Base-by-base conservation (phyloP, 2,113 vertebrate species). In the Oncorhynchus nerka region DNA sequence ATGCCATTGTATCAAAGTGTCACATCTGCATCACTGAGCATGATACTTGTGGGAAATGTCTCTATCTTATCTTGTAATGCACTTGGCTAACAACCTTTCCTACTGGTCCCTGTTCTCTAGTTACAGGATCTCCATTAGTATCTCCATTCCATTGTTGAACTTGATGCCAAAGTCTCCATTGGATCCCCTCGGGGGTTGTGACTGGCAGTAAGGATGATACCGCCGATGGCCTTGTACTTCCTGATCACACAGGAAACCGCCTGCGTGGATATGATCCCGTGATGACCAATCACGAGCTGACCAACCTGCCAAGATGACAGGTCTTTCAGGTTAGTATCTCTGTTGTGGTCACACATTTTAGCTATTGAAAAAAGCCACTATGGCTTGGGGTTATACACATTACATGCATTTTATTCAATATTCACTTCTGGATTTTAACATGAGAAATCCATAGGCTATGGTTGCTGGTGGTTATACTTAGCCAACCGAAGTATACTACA, bases 91-190 rank as follows among this genome's bases (percentile, higher is more conserved):
- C 48, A 11, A 4, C 26, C 16, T 20, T 28, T 19, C 16, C 39
- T 8, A 61, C 6, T 71, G 74, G 73, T 75, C 81, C 86, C 79
- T 26, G 28, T 6, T 16, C 48, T 12, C 67, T 28, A 12, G 76
- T 88, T 82, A 81, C 83, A 84, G 88, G 83, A 97, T 97, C 98
- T 95, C 97, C 98, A 45, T 95, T 99, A 87, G 96, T 24, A 24
- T 24, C 24, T 24, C 24, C 24, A 24, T 24, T 24, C 24, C 93
- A 70, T 88, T 96, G 73, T 98, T 99, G 89, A 96, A 99, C 69
- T 97, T 97, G 86, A 99, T 98, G 84, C 98, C 97, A 77, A 99
- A 98, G 83, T 99, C 97, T 70, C 96, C 97, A 12, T 89, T 92
- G 75, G 96, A 96, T 24, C 98, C 98, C 1, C 97, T 97, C 0